A percentile compares a stretch with the other conserved stretches of the same genome.
Evolutionary conservation across 2,797 vertebrate species (phyloP).

Genomic region (Eutrigla gurnardus): DNA sequence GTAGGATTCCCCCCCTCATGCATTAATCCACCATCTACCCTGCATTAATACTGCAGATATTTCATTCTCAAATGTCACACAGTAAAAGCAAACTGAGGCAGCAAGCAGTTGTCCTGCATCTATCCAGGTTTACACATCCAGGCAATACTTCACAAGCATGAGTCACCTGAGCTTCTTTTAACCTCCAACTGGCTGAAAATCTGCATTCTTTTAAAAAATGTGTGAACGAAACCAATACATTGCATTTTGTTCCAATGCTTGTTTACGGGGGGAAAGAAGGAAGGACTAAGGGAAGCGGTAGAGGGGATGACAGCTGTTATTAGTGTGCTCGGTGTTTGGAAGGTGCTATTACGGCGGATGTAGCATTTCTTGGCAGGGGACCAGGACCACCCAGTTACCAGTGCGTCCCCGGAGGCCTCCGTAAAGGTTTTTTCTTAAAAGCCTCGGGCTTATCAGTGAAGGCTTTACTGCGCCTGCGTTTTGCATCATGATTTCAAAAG

Average conservation of each 20-base stretch:
- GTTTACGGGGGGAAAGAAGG: slow-evolving; percentile 11
- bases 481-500: slow-evolving; percentile 10
- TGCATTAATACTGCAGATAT: neutral
- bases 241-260: neutral
- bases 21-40: slow-evolving; percentile 30
- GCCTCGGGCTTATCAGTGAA: slow-evolving; percentile 15
- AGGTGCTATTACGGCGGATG: slow-evolving; percentile 20
- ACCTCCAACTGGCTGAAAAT: neutral
- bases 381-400: slow-evolving; percentile 57
- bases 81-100: neutral
- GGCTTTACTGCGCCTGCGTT: slow-evolving; percentile 8
- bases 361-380: slow-evolving; percentile 42
- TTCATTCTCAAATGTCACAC: slow-evolving; percentile 7
- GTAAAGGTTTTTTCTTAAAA: neutral
- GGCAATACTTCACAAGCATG: neutral
- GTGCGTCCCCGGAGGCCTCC: slow-evolving; percentile 4
- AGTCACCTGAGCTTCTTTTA: slow-evolving; percentile 14
- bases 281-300: neutral
- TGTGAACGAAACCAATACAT: no score
- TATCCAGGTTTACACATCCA: neutral
- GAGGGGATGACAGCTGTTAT: slow-evolving; percentile 33
- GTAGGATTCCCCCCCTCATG: neutral
- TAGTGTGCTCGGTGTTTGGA: slow-evolving; percentile 34
- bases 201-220: no score
- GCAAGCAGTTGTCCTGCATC: neutral